Conservation (phyloP, 2,113 vertebrate genomes). For the Paralichthys olivaceus region DNA sequence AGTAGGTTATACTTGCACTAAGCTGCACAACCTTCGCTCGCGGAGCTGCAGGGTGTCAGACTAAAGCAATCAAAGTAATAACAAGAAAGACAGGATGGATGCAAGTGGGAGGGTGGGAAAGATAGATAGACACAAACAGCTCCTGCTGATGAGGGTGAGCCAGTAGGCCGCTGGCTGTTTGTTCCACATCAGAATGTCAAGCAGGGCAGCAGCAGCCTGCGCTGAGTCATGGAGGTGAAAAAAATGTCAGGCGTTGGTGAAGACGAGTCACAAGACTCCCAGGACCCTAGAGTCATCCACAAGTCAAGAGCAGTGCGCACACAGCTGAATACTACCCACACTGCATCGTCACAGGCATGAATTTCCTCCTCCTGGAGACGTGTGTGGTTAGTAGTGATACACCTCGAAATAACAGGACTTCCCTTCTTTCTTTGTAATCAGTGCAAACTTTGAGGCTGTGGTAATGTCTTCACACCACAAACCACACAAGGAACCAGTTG, state of each 20-base stretch:
- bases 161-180: conserved; percentile 52
- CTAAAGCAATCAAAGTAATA: conserved; percentile 49
- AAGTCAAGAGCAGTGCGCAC: conserved; percentile 39
- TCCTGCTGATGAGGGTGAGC: conserved; percentile 47
- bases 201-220: conserved; percentile 38
- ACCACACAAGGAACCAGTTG: conserved; percentile 17
- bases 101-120: conserved; percentile 10
- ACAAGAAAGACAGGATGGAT: conserved; percentile 42
- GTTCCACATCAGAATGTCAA: conserved; percentile 66
- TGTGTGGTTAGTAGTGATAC: conserved; percentile 9
- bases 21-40: conserved; percentile 24
- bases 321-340: conserved; percentile 34
- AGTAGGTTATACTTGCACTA: conserved; percentile 8
- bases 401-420: not conserved
- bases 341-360: conserved; percentile 14
- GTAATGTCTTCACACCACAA: conserved; percentile 23
- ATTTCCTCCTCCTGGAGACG: conserved; percentile 19
- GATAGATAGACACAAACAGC: conserved; percentile 43
- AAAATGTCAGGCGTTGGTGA: conserved; percentile 53
- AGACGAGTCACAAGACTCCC: conserved; percentile 53
- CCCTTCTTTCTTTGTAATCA: not conserved
- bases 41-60: conserved; percentile 27
- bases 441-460: conserved; percentile 5
- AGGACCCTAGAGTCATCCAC: conserved; percentile 27
- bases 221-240: conserved; percentile 67